Base-by-base conservation (phyloP, 2,797 vertebrate species). In the Darevskia nairensis region DNA sequence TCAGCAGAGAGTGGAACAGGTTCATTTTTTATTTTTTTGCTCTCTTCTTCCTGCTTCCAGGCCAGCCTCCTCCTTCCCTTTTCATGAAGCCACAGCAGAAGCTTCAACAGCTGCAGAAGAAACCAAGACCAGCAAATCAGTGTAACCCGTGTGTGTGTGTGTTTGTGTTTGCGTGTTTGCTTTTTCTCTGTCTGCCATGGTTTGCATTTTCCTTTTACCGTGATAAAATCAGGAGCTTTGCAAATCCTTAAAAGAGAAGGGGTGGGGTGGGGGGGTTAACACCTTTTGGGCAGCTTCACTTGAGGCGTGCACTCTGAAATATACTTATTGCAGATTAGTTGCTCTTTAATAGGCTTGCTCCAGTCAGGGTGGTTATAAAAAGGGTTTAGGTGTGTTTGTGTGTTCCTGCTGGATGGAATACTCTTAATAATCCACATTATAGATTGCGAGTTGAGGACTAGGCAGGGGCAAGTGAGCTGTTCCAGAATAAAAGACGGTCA, bases 1-100 rank as follows among this genome's bases (percentile, higher is more conserved):
- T 27, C 89, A 61, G 76, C 46, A 21, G 2, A 80, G 82, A 72
- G 83, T 29, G 59, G 46, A 76, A 55, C 82, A 61, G 55, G 87
- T 46, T 50, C 4, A 32, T 76, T 13, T 44, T 3, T n/a, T 55
- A 55, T 9, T 17, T 23, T 41, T 17, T 10, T 32, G 13, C 8
- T 39, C 9, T 29, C 32, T 3, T 17, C 1, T 35, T 29, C 29
- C 2, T 35, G 21, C 32, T 23, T 35, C 8, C 23, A 2, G 10
- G 2, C 23, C 68, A n/a, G 11, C 17, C 15, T 6, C 35, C 55
- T 32, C 21, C 32, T 32, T 78, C 6, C 8, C 44, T 29, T 1
- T 69, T 75, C n/a, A 6, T 66, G 83, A 41, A 69, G 15, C 55
- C 80, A 29, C 8, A 35, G 39, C 21, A 69, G 66, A 21, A n/a